A percentile compares a stretch with the other conserved stretches of the same genome.
Conservation (phyloP, 2,113 vertebrate genomes). For the Fukomys damarensis region DNA sequence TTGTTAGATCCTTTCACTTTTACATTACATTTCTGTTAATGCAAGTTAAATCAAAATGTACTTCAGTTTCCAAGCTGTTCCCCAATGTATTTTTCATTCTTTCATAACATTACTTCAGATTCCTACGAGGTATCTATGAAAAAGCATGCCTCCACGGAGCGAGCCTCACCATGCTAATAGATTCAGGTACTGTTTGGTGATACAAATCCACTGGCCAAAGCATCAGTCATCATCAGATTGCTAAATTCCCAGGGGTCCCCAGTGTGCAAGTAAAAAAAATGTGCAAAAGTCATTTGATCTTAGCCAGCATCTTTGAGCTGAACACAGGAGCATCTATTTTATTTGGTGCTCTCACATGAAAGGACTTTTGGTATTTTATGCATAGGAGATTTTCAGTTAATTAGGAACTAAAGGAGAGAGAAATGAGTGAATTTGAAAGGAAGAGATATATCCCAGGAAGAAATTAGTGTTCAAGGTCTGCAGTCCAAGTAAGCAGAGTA, state of each 20-base stretch:
- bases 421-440: neutral
- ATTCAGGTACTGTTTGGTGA: neutral
- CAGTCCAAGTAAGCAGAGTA: neutral
- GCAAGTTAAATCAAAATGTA: conserved; percentile 90
- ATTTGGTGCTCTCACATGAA: neutral
- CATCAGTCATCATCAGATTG: neutral
- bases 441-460: neutral
- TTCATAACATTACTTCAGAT: conserved; percentile 87
- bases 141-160: conserved; percentile 75
- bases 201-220: neutral
- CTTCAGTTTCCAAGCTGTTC: conserved; percentile 86
- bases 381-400: neutral
- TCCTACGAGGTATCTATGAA: conserved; percentile 77
- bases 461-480: neutral
- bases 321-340: neutral
- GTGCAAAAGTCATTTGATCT: neutral
- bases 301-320: neutral
- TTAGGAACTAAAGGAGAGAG: neutral
- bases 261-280: neutral
- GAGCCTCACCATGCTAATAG: conserved; percentile 64
- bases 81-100: conserved; percentile 88
- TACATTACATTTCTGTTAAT: conserved; percentile 90
- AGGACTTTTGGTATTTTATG: neutral
- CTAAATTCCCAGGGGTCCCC: neutral
- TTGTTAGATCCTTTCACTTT: conserved; percentile 89